Conservation (phyloP, 2,113 vertebrate genomes). For the Cinclus cinclus region DNA sequence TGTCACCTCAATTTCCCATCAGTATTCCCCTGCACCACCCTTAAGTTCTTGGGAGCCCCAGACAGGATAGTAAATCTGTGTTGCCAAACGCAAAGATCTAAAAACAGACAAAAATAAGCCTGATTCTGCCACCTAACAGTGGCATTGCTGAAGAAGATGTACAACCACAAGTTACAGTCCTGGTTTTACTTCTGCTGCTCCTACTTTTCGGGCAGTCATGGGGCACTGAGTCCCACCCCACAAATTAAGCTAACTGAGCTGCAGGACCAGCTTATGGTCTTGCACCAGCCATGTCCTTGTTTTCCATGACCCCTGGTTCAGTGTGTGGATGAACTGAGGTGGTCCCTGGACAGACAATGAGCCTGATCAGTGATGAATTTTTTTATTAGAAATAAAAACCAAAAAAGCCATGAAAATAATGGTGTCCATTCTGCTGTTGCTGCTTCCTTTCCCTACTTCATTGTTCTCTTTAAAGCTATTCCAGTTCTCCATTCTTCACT, state of each 20-base stretch:
- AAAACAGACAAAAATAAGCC: background rate
- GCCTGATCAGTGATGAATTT: background rate
- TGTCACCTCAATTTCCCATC: background rate
- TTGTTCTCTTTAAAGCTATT: background rate
- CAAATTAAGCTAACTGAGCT: background rate
- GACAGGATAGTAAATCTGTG: background rate
- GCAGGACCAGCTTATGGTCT: background rate
- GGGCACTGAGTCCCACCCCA: background rate
- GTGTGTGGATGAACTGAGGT: background rate
- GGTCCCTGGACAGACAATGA: background rate
- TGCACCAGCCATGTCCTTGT: rapidly evolving
- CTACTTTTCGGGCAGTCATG: background rate
- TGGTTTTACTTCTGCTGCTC: background rate
- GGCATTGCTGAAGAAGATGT: background rate
- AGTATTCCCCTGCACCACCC: background rate
- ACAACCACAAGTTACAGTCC: background rate
- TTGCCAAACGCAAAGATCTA: background rate
- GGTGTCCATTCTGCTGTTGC: background rate
- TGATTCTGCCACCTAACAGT: background rate
- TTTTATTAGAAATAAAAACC: background rate
- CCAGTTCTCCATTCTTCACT: background rate
- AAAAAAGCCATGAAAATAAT: background rate
- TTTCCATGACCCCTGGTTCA: background rate
- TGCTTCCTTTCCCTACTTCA: background rate
- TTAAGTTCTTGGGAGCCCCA: background rate